Evolutionary conservation across 2,113 vertebrate species (phyloP).

Genomic region (Caranx melampygus): DNA sequence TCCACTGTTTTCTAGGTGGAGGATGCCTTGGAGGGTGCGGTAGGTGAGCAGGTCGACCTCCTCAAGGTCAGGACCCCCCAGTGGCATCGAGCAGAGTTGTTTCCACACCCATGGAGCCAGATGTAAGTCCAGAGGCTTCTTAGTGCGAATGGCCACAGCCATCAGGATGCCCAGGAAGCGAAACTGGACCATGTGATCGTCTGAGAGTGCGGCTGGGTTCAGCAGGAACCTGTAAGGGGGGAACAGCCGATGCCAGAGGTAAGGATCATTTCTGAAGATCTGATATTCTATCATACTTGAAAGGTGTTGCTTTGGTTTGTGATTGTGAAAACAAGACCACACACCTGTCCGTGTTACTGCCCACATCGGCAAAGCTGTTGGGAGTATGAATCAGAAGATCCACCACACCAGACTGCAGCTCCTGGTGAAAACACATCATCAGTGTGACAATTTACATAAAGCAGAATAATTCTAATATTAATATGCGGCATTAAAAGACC

Average conservation of each 20-base stretch:
- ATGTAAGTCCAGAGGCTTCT: constrained; percentile 87
- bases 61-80: constrained; percentile 82
- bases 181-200: constrained; percentile 86
- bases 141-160: constrained; percentile 87
- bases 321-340: neutral
- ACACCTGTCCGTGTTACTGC: constrained; percentile 87
- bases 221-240: constrained; percentile 80
- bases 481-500: neutral
- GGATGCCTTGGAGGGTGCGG: constrained; percentile 84
- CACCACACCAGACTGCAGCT: constrained; percentile 85
- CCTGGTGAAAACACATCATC: constrained; percentile 66
- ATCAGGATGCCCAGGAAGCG: constrained; percentile 87
- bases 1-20: constrained; percentile 85
- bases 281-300: neutral
- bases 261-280: neutral
- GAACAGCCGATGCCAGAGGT: neutral
- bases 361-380: constrained; percentile 85
- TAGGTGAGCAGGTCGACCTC: constrained; percentile 87
- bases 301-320: neutral
- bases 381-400: constrained; percentile 87
- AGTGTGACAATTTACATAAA: constrained; percentile 6
- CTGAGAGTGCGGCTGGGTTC: constrained; percentile 80
- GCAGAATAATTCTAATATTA: neutral
- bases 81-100: constrained; percentile 85
- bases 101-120: constrained; percentile 88